Conservation (phyloP, 2,888 invertebrate genomes). For the Coremacera marginata region DNA sequence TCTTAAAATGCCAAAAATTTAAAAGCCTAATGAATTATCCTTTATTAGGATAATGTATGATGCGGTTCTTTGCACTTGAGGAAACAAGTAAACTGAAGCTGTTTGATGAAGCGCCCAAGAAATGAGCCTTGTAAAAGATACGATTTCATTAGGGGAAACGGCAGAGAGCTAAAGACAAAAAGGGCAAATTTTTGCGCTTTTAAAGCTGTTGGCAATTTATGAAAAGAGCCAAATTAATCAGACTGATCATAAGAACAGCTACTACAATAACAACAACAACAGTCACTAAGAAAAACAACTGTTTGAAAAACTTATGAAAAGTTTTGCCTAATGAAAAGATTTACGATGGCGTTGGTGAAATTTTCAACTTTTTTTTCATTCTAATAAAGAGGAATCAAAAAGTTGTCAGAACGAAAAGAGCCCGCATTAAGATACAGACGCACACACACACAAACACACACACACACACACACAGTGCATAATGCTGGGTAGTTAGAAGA, state of each 20-base stretch:
- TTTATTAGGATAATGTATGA: slow-evolving; percentile 68
- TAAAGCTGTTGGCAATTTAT: slow-evolving; percentile 66
- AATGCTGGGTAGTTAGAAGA: no score
- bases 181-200: slow-evolving; percentile 34
- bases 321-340: slow-evolving; percentile 70
- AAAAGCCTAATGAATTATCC: slow-evolving; percentile 67
- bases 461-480: no score
- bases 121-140: no score
- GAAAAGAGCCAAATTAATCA: slow-evolving; percentile 70
- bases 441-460: neutral
- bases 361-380: slow-evolving; percentile 25
- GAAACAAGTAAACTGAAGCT: neutral
- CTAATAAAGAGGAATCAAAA: slow-evolving; percentile 20
- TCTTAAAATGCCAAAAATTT: slow-evolving; percentile 64
- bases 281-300: slow-evolving; percentile 40
- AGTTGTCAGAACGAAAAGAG: slow-evolving; percentile 3
- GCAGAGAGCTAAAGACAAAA: neutral
- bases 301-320: slow-evolving; percentile 61
- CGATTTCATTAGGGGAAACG: no score
- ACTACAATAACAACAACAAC: slow-evolving; percentile 40
- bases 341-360: slow-evolving; percentile 58
- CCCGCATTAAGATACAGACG: neutral
- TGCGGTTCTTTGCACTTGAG: slow-evolving; percentile 58
- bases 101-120: no score
- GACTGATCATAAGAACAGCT: slow-evolving; percentile 68